These are phyloP conservation scores for Actinernus sp. DNA, from an alignment of 92 coral and sea anemone species.

Conservation along the genomic window DNA sequence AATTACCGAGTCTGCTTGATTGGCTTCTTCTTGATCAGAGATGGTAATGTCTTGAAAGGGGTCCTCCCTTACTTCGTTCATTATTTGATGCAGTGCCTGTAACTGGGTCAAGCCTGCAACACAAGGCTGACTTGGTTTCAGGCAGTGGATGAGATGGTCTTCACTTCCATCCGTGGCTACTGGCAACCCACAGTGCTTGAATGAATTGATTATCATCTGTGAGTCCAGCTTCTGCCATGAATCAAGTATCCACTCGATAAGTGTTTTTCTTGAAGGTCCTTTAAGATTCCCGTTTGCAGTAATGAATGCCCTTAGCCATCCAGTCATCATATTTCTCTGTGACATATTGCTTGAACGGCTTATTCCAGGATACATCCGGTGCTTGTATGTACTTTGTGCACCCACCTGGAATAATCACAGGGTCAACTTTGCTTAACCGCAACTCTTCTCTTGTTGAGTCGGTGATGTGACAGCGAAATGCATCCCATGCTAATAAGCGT, in stretches of 20 bases:
- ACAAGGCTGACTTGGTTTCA: conserved; percentile 75
- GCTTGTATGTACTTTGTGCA: conserved; percentile 63
- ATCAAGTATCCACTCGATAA: conserved; percentile 71
- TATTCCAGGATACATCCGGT: conserved; percentile 55
- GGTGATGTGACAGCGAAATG: conserved; percentile 51
- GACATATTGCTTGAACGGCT: conserved; percentile 47
- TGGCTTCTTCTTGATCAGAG: no score
- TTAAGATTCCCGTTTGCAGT: conserved; percentile 66
- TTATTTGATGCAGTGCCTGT: no score
- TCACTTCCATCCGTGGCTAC: conserved; percentile 55
- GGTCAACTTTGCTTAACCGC: conserved; percentile 47
- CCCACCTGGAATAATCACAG: conserved; percentile 52
- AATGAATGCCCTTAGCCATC: conserved; percentile 57
- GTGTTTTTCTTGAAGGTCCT: conserved; percentile 60
- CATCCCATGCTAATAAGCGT: conserved; percentile 68
- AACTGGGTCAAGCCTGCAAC: no score
- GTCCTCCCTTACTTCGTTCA: no score
- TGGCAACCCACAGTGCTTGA: conserved; percentile 45
- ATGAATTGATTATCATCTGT: conserved; percentile 52
- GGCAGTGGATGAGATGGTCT: no score
- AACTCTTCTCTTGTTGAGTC: conserved; percentile 39
- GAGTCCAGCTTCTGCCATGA: conserved; percentile 55
- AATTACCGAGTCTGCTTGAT: no score
- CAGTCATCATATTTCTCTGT: conserved; percentile 53
- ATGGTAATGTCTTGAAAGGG: no score